Conservation (phyloP, 2,113 vertebrate genomes). For the Nibea albiflora region DNA sequence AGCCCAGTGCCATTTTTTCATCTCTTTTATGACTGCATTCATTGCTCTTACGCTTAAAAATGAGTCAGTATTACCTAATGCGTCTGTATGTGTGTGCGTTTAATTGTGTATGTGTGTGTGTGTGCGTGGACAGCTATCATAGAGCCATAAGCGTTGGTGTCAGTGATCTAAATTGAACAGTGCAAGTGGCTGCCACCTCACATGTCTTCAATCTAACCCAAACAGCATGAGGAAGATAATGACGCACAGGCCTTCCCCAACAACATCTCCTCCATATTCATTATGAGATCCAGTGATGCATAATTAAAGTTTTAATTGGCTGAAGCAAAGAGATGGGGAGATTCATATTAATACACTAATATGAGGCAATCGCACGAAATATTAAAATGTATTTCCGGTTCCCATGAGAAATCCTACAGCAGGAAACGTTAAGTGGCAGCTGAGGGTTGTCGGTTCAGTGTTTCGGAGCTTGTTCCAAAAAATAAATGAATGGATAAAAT, state of each 20-base stretch:
- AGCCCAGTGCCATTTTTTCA: background rate
- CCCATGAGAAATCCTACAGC: conserved; percentile 5
- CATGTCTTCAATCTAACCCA: conserved; percentile 47
- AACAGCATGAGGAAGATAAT: conserved; percentile 45
- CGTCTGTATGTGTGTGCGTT: conserved; percentile 1
- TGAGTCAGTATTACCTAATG: conserved; percentile 37
- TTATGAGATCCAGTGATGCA: conserved; percentile 31
- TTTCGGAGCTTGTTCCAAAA: background rate
- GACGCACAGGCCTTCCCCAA: conserved; percentile 73
- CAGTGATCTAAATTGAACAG: conserved; percentile 42
- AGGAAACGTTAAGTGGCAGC: background rate
- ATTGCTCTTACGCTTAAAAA: conserved; percentile 4
- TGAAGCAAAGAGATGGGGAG: conserved; percentile 22
- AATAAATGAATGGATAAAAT: background rate
- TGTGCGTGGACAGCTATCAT: conserved; percentile 27
- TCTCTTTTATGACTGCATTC: conserved; percentile 11
- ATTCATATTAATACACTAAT: conserved; percentile 50
- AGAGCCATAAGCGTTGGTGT: conserved; percentile 29
- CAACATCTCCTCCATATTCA: conserved; percentile 62
- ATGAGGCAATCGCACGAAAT: conserved; percentile 14
- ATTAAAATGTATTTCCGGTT: conserved; percentile 24
- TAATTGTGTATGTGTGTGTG: background rate
- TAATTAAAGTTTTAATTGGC: conserved; percentile 54
- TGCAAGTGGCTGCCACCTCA: conserved; percentile 34
- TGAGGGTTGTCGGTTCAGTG: background rate